Conservation (phyloP, 2,888 invertebrate species). For the Latrodectus elegans region DNA sequence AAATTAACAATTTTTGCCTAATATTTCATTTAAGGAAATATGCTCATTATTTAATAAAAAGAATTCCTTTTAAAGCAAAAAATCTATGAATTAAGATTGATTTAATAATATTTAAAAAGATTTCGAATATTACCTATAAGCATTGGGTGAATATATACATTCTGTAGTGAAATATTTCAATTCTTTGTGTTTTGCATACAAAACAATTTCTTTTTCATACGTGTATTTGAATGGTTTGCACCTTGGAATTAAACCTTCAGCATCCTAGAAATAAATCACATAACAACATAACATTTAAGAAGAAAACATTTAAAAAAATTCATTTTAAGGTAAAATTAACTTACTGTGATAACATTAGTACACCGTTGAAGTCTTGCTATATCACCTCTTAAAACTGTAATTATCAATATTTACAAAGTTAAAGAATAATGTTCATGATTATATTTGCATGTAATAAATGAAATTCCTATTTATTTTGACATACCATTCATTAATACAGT, state of each 20-base stretch:
- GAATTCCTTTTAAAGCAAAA: too few species aligned
- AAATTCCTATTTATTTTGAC: conserved; percentile 33
- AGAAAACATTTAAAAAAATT: not conserved
- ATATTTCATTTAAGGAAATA: too few species aligned
- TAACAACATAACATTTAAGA: not conserved
- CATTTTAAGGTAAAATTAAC: conserved; percentile 65
- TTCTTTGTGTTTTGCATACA: conserved; percentile 97
- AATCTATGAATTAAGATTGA: too few species aligned
- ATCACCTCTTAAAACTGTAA: conserved; percentile 89
- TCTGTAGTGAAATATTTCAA: conserved; percentile 98
- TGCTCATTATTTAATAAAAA: not conserved
- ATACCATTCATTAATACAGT: conserved; percentile 95
- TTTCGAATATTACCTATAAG: conserved; percentile 80
- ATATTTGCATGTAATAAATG: conserved; percentile 6
- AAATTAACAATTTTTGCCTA: too few species aligned
- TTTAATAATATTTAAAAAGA: not conserved
- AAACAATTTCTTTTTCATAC: conserved; percentile 99
- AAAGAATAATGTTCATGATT: not conserved
- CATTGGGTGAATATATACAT: conserved; percentile 98
- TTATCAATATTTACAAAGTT: not conserved
- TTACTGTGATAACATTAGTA: conserved; percentile 90
- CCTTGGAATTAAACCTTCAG: conserved; percentile 87
- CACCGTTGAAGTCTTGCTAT: conserved; percentile 94
- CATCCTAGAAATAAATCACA: conserved; percentile 76
- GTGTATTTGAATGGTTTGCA: conserved; percentile 97